Evolutionary conservation across 1,140 invertebrate species (phyloP), one percentile per base, ranked within the genome.

Genomic region (Sinonovacula constricta): DNA sequence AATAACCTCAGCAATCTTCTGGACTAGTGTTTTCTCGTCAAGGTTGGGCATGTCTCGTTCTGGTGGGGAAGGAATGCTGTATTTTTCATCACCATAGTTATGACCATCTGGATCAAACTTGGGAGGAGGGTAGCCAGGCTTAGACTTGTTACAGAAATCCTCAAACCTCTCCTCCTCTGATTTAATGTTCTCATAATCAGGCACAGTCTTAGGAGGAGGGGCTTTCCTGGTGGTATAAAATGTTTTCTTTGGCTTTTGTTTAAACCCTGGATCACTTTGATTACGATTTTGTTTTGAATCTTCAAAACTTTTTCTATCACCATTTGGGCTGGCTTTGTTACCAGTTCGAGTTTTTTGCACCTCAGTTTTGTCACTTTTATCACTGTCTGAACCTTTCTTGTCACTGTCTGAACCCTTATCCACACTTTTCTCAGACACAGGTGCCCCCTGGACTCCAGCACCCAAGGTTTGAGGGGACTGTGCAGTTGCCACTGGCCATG

Each of bases 1-100:
- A 45, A 80, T 69, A 51, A 80, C 66, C 31, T 76, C 67, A 12
- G 80, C 72, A 57, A 81, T 81, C 72, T 83, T 83, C 31, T 85
- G 66, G 5, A 78, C 81, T 14, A 86, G 57, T 24, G 77, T 71
- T 36, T 81, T 81, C 39, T 78, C 59, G 26, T 85, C 82, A 24
- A 84, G 39, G 62, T 79, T 81, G 31, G 92, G 65, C 92, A 92
- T 56, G 91, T 95, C 95, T 60, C 94, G 90, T 90, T 95, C 95
- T 0, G 95, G 95, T 1, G 95, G 94, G 36, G 95, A 95, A 12
- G 94, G 94, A 36, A 95, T 94, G 75, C 92, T 93, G 90, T 95
- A 95, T 81, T 95, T 93, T 75, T 93, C 92, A 88, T 95, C 94
- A 56, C 93, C 93, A 62, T 93, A 93, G 83, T 94, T 93, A 86